A percentile compares a stretch with the other conserved stretches of the same genome.
Evolutionary conservation across 1,140 invertebrate species (phyloP).

Genomic region (Acromyrmex heyeri): DNA sequence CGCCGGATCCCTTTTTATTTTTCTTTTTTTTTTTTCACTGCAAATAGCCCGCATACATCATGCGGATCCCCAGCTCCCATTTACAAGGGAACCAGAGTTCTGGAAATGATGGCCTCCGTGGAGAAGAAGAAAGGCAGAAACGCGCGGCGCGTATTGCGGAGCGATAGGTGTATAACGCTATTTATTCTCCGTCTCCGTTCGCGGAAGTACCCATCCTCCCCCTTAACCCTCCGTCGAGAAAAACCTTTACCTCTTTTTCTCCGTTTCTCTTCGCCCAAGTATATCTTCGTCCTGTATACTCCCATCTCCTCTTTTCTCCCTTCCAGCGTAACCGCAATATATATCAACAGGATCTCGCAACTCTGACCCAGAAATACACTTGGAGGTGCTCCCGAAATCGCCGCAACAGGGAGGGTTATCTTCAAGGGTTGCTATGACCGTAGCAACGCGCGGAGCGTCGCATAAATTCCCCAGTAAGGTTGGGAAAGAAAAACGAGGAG

Average conservation of each 20-base stretch:
- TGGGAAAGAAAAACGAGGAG: constrained; percentile 30
- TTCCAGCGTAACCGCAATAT: constrained; percentile 61
- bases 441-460: background rate
- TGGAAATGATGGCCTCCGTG: constrained; percentile 75
- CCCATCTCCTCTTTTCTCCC: background rate
- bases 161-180: constrained; percentile 68
- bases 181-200: constrained; percentile 69
- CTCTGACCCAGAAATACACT: constrained; percentile 80
- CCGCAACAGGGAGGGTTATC: constrained; percentile 51
- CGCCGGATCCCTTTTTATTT: constrained; percentile 64
- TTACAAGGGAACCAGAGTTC: constrained; percentile 73
- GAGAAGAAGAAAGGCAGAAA: constrained; percentile 72
- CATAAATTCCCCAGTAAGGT: constrained; percentile 61
- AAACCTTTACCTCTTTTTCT: constrained; percentile 33
- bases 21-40: constrained; percentile 62
- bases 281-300: background rate
- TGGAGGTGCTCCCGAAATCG: constrained; percentile 55
- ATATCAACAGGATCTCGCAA: constrained; percentile 71
- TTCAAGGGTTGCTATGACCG: background rate
- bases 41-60: constrained; percentile 78
- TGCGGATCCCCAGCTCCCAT: constrained; percentile 61
- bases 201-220: constrained; percentile 20
- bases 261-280: constrained; percentile 39
- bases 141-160: constrained; percentile 64
- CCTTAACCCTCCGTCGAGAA: background rate